phyloP scores from a whole-genome alignment of 2,888 invertebrate species.

The Didymodactylos carnosus region DNA sequence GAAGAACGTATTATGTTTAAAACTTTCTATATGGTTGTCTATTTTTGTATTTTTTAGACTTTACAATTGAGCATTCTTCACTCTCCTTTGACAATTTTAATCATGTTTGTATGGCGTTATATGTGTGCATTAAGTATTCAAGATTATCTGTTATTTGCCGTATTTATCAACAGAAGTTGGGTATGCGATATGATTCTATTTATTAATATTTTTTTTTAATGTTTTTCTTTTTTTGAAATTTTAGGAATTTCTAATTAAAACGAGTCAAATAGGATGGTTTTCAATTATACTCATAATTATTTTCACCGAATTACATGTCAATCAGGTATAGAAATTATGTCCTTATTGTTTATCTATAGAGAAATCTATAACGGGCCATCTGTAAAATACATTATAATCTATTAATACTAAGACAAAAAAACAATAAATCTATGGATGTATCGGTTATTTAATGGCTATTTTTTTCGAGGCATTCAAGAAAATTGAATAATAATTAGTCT shows the following conservation, averaged over 20 bases:
- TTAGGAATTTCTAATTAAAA: conserved; percentile 8
- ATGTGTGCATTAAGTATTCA: conserved; percentile 7
- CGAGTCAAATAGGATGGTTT: background rate
- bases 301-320: conserved; percentile 5
- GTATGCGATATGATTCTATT: background rate
- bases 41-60: background rate
- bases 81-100: conserved; percentile 3
- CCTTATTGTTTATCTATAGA: no score
- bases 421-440: no score
- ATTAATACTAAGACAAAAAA: no score
- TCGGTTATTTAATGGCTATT: no score
- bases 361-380: no score
- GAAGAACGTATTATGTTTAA: background rate
- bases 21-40: background rate
- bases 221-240: background rate
- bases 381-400: no score
- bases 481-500: no score
- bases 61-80: conserved; percentile 5
- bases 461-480: no score
- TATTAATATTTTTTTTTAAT: background rate
- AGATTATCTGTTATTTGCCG: conserved; percentile 5
- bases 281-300: background rate
- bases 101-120: conserved; percentile 6
- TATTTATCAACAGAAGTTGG: conserved; percentile 8
- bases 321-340: no score